A percentile compares a stretch with the other conserved stretches of the same genome.
Conservation (phyloP, 2,797 vertebrate species). For the Momotus momota region DNA sequence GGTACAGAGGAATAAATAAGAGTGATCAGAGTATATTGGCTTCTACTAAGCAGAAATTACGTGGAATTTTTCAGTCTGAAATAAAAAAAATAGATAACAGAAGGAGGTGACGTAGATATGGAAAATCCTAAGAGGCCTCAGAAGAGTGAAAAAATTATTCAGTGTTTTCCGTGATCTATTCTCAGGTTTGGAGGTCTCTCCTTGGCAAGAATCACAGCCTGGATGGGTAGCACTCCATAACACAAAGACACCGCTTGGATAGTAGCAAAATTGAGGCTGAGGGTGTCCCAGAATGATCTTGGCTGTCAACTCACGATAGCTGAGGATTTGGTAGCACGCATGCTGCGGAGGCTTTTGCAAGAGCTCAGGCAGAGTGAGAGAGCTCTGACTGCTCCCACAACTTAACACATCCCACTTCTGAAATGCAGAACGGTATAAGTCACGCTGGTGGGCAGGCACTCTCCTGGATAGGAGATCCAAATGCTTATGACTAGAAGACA, state of each 20-base stretch:
- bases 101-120: neutral
- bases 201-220: neutral
- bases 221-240: neutral
- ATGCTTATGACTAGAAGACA: too few species aligned
- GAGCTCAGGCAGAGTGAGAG: neutral
- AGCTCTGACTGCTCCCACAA: neutral
- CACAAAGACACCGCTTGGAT: neutral
- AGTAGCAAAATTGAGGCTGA: neutral
- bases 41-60: neutral
- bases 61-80: neutral
- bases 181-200: neutral
- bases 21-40: neutral
- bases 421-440: neutral
- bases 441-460: neutral
- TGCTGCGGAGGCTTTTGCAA: neutral
- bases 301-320: neutral
- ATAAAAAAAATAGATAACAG: neutral
- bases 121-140: neutral
- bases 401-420: accelerated
- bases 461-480: neutral
- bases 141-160: neutral
- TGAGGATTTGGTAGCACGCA: neutral
- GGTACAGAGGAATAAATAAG: neutral
- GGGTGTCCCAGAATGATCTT: neutral
- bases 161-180: neutral